phyloP scores from a whole-genome alignment of 2,797 vertebrate species.

The Morelia viridis region DNA sequence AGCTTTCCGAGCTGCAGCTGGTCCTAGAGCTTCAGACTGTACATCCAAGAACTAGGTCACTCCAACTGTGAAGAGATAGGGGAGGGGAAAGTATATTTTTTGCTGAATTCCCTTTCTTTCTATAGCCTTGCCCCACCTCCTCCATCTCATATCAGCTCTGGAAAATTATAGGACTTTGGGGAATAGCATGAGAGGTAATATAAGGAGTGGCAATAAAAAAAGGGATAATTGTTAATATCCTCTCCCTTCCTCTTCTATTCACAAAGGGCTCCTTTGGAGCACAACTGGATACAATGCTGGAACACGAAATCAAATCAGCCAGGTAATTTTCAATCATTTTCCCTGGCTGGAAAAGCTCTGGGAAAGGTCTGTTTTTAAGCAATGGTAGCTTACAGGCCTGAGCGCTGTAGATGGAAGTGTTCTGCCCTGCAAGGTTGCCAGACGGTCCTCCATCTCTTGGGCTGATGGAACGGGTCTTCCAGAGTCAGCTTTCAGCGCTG shows the following conservation, averaged over 20 bases:
- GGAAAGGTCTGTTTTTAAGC: background rate
- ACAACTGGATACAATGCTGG: too few species aligned
- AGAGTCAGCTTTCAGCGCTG: constrained; percentile 81
- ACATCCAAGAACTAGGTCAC: too few species aligned
- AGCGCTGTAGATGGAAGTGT: constrained; percentile 75
- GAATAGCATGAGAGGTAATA: too few species aligned
- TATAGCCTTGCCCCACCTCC: background rate
- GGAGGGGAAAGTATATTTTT: background rate
- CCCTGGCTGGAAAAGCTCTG: background rate
- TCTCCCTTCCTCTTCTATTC: too few species aligned
- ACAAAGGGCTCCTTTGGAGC: too few species aligned
- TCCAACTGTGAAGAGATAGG: too few species aligned
- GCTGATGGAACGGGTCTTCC: constrained; percentile 77
- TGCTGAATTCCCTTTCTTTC: background rate
- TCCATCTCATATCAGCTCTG: background rate
- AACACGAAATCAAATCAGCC: background rate
- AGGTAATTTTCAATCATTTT: background rate
- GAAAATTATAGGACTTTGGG: background rate
- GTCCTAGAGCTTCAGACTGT: too few species aligned
- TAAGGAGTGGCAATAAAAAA: too few species aligned
- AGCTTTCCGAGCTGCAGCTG: too few species aligned
- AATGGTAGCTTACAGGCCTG: constrained; percentile 74
- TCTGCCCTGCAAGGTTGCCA: constrained; percentile 84
- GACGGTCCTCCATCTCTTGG: constrained; percentile 86
- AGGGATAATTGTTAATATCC: too few species aligned